A percentile compares a stretch with the other conserved stretches of the same genome.
Evolutionary conservation across 2,797 vertebrate genomes (phyloP).

Genomic region (Heteromormyrus szaboi): DNA sequence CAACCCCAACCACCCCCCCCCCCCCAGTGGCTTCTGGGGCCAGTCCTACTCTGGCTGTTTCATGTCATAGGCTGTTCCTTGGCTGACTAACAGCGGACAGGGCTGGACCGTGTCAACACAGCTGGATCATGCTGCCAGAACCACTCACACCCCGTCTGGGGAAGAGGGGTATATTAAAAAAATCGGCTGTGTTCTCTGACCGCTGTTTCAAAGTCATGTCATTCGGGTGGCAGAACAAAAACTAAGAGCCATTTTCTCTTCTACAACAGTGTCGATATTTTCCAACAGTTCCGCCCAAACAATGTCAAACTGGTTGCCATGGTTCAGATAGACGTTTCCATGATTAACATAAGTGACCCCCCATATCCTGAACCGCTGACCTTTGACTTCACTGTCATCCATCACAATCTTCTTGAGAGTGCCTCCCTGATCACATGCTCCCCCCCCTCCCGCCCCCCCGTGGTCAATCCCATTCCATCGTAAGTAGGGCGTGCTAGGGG

Average conservation of each 20-base stretch:
- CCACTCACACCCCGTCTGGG: background rate
- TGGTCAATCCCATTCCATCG: background rate
- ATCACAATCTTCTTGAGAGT: background rate
- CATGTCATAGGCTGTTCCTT: conserved; percentile 28
- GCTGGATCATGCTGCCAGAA: background rate
- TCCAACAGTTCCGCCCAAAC: background rate
- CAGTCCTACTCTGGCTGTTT: background rate
- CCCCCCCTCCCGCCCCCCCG: background rate
- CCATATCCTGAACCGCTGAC: background rate
- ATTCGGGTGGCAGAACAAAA: background rate
- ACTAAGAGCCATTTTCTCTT: background rate
- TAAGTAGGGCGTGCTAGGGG: background rate
- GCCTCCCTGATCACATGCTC: background rate
- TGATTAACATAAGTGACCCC: background rate
- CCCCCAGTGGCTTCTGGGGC: conserved; percentile 28
- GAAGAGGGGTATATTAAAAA: background rate
- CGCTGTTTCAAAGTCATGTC: background rate
- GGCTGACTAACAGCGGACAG: conserved; percentile 36
- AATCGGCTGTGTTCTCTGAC: background rate
- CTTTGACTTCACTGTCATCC: background rate
- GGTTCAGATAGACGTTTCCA: background rate
- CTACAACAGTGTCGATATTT: background rate
- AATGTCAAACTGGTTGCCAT: background rate
- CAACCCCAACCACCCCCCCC: background rate
- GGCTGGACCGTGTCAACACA: conserved; percentile 14